Conservation (phyloP, 2,888 invertebrate genomes). For the Stenolophus ochropezus region DNA sequence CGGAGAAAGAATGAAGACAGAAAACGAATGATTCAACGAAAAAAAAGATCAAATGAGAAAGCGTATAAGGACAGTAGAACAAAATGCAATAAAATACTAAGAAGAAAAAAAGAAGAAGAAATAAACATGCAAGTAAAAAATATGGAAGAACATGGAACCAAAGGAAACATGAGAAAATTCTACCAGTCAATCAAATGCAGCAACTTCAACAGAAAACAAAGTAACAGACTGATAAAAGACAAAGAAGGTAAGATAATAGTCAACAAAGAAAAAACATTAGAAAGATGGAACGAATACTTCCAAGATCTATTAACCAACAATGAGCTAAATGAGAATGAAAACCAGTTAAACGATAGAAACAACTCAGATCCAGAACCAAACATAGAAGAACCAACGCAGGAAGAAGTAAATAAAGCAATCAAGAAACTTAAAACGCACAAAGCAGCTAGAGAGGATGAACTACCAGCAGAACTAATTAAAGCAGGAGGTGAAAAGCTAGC, state of each 20-base stretch:
- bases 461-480: conserved; percentile 21
- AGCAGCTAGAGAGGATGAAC: conserved; percentile 1
- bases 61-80: conserved; percentile 22
- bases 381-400: conserved; percentile 8
- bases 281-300: conserved; percentile 26
- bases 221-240: conserved; percentile 25
- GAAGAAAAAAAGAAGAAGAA: conserved; percentile 5
- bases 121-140: conserved; percentile 7
- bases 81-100: conserved; percentile 25
- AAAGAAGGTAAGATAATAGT: conserved; percentile 12
- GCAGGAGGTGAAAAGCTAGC: neutral
- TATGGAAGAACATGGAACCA: conserved; percentile 12
- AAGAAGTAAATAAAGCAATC: no score
- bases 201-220: conserved; percentile 27
- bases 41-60: conserved; percentile 24
- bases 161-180: conserved; percentile 21
- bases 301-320: neutral
- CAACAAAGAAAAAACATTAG: conserved; percentile 6
- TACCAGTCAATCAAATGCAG: conserved; percentile 31
- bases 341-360: no score
- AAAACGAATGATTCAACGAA: conserved; percentile 14
- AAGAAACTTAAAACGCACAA: no score
- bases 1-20: conserved; percentile 11
- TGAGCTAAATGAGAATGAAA: conserved; percentile 3
- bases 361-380: neutral